phyloP scores from a whole-genome alignment of 2,888 invertebrate genomes.

The Dynastes maya region DNA sequence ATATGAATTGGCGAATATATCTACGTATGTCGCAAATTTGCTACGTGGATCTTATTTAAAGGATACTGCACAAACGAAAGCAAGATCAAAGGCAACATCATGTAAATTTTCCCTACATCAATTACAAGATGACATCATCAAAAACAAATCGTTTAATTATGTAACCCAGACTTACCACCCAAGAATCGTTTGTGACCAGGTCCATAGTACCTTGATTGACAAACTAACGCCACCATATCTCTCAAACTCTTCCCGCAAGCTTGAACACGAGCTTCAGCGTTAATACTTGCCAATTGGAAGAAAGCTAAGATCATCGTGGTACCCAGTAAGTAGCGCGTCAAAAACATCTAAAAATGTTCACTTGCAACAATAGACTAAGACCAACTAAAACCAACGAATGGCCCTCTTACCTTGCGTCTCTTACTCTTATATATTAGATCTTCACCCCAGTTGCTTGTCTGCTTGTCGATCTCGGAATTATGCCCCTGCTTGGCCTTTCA shows the following conservation, averaged over 20 bases:
- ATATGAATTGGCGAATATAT: too few relatives aligned
- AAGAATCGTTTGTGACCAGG: constrained; percentile 22
- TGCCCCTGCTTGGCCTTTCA: not conserved
- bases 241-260: constrained; percentile 20
- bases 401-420: not conserved
- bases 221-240: constrained; percentile 22
- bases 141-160: not conserved
- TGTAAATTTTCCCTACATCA: too few relatives aligned
- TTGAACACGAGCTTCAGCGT: constrained; percentile 6
- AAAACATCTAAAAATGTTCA: constrained; percentile 17
- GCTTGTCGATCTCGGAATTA: not conserved
- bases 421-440: not conserved
- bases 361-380: not conserved
- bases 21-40: too few relatives aligned
- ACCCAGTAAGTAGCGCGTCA: constrained; percentile 24
- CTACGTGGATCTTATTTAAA: too few relatives aligned
- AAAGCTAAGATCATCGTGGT: not conserved
- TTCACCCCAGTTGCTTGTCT: not conserved
- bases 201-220: constrained; percentile 24
- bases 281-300: not conserved
- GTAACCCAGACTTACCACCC: constrained; percentile 7
- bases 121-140: too few relatives aligned
- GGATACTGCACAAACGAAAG: too few relatives aligned
- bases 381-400: too few relatives aligned
- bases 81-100: too few relatives aligned